A percentile compares a stretch with the other conserved stretches of the same genome.
Conservation (phyloP, 2,797 vertebrate genomes). For the Micrastur ruficollis region DNA sequence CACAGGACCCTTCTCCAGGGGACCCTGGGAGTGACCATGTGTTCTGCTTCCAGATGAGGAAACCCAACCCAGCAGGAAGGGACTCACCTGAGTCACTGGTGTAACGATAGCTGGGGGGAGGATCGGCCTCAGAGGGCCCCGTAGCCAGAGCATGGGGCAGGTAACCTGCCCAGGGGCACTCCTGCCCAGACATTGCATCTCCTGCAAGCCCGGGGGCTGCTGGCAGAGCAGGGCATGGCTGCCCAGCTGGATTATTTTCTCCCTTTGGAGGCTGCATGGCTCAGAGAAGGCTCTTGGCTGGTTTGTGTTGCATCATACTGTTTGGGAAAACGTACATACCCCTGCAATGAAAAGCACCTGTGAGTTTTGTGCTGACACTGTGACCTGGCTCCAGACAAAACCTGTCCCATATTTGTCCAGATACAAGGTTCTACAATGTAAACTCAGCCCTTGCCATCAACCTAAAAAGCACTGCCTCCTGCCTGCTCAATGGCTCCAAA, state of each 20-base stretch:
- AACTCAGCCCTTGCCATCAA: background rate
- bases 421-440: fast-evolving
- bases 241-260: background rate
- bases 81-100: background rate
- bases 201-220: fast-evolving
- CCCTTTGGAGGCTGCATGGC: background rate
- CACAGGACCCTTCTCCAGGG: background rate
- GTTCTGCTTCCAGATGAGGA: background rate
- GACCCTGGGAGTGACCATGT: fast-evolving
- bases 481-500: background rate
- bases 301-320: fast-evolving
- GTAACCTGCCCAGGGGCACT: background rate
- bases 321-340: background rate
- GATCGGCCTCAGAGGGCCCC: background rate
- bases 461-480: background rate
- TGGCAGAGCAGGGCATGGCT: background rate
- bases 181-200: background rate
- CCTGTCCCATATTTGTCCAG: background rate
- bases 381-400: background rate
- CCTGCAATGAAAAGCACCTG: fast-evolving
- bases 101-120: fast-evolving
- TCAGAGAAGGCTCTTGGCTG: background rate
- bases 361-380: background rate
- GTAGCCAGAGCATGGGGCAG: background rate
- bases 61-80: background rate